phyloP scores from a whole-genome alignment of 2,888 invertebrate species.

The Thecocarcelia acutangulata region DNA sequence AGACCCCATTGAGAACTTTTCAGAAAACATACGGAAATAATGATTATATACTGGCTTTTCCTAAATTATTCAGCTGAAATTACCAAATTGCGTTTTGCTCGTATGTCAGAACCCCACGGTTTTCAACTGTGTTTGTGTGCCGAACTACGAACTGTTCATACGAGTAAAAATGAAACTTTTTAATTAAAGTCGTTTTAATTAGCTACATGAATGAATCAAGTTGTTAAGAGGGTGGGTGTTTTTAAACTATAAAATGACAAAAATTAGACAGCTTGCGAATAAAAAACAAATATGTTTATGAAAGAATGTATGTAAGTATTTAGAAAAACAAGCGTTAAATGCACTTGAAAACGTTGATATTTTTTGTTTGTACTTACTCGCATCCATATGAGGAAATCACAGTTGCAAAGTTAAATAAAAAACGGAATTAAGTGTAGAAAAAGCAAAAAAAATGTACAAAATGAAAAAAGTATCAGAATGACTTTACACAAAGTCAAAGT shows the following conservation, averaged over 20 bases:
- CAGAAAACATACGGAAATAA: no score
- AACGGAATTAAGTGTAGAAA: constrained; percentile 5
- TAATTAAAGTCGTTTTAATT: no score
- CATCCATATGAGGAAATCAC: constrained; percentile 36
- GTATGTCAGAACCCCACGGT: no score
- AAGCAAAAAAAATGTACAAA: constrained; percentile 15
- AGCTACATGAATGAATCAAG: not conserved
- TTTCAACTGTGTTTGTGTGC: no score
- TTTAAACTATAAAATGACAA: constrained; percentile 21
- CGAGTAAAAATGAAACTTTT: no score
- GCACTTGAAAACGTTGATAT: constrained; percentile 51
- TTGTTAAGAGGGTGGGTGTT: not conserved
- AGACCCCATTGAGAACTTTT: no score
- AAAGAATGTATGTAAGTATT: no score
- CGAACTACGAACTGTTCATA: no score
- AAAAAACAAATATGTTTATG: constrained; percentile 18
- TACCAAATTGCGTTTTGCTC: no score
- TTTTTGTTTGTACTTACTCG: not conserved
- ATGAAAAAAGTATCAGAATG: constrained; percentile 46
- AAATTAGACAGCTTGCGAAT: constrained; percentile 27
- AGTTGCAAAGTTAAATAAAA: constrained; percentile 41
- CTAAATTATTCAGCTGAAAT: no score
- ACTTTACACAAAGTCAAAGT: constrained; percentile 68
- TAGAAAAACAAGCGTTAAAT: constrained; percentile 33
- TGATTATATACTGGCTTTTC: no score